Conservation (phyloP, 2,797 vertebrate species). For the Staurois parvus region DNA sequence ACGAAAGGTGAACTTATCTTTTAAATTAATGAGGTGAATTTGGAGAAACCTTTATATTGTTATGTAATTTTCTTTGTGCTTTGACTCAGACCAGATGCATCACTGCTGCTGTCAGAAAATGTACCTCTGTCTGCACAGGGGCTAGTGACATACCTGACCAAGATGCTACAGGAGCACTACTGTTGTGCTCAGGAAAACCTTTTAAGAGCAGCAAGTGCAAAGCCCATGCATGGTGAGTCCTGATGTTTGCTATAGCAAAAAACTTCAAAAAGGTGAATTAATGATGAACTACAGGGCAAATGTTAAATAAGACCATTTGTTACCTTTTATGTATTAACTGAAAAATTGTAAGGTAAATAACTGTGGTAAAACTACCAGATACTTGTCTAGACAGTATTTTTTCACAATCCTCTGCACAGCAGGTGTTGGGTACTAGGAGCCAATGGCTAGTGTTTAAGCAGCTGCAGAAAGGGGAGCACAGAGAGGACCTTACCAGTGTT, state of each 20-base stretch:
- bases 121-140: constrained; percentile 55
- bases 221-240: constrained; percentile 82
- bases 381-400: too few species aligned
- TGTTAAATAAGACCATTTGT: background rate
- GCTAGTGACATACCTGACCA: constrained; percentile 76
- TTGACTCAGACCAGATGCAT: constrained; percentile 26
- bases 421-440: too few species aligned
- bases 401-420: too few species aligned
- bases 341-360: too few species aligned
- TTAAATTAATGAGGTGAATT: background rate
- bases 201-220: constrained; percentile 80
- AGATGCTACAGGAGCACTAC: constrained; percentile 79
- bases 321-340: too few species aligned
- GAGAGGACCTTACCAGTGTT: too few species aligned
- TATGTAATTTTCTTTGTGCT: background rate
- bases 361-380: too few species aligned
- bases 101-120: constrained; percentile 20
- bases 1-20: too few species aligned
- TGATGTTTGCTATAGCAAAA: background rate
- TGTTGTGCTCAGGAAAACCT: constrained; percentile 77
- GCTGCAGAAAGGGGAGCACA: too few species aligned
- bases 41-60: background rate
- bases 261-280: background rate
- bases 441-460: too few species aligned
- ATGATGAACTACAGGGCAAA: background rate